phyloP scores from a whole-genome alignment of 2,888 invertebrate genomes.

The Phasia obesa region DNA sequence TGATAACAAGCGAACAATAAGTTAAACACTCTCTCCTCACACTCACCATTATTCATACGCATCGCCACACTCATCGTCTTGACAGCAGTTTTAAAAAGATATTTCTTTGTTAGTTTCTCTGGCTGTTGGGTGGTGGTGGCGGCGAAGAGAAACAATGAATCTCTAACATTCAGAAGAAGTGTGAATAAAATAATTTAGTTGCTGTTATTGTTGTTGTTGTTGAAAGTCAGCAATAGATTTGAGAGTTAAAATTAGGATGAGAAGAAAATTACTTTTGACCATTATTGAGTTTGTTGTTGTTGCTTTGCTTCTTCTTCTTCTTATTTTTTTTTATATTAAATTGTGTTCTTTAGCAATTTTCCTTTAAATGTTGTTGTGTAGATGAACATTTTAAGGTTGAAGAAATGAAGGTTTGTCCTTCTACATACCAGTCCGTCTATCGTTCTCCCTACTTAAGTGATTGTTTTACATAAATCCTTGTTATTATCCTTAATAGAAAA shows the following conservation, averaged over 20 bases:
- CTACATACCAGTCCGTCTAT: not conserved
- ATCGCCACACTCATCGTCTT: slow-evolving; percentile 69
- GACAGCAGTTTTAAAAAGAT: slow-evolving; percentile 28
- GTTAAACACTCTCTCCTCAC: too few relatives aligned
- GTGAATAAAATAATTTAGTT: slow-evolving; percentile 1
- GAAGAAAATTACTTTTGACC: slow-evolving; percentile 37
- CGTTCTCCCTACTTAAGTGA: not conserved
- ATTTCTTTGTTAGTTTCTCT: not conserved
- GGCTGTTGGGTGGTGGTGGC: too few relatives aligned
- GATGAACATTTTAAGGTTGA: not conserved
- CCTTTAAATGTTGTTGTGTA: not conserved
- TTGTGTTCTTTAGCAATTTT: not conserved
- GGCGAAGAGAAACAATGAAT: not conserved
- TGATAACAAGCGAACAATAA: not conserved
- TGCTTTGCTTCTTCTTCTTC: not conserved
- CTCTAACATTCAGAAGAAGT: slow-evolving; percentile 29
- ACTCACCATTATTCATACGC: slow-evolving; percentile 70
- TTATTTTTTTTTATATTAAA: not conserved
- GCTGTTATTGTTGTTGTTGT: not conserved
- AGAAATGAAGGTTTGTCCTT: not conserved
- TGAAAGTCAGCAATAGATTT: not conserved
- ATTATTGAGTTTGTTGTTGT: slow-evolving; percentile 28
- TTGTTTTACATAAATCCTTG: slow-evolving; percentile 34
- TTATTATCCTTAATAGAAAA: slow-evolving; percentile 51
- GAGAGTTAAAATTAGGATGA: slow-evolving; percentile 19